Conservation (phyloP, 1,140 invertebrate genomes). For the Pseudomyrmex sp. region DNA sequence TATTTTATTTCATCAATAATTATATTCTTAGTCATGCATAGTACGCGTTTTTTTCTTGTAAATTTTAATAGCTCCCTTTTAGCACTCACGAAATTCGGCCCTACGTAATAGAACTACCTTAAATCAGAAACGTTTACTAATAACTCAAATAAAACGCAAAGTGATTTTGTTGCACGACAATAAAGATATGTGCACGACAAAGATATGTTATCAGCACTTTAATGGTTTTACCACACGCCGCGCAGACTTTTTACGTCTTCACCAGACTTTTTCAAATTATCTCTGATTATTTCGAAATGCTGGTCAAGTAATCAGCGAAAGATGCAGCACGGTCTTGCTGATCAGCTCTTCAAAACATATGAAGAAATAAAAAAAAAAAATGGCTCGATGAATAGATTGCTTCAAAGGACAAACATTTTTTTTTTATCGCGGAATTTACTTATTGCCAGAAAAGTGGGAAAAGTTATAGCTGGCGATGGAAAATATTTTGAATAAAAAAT, state of each 20-base stretch:
- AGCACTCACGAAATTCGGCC: too few species aligned
- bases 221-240: neutral
- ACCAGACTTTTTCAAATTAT: neutral
- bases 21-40: too few species aligned
- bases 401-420: neutral
- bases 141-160: neutral
- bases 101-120: too few species aligned
- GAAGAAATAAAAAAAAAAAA: neutral
- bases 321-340: neutral
- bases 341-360: neutral
- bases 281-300: neutral
- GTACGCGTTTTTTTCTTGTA: too few species aligned
- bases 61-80: too few species aligned
- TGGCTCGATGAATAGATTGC: neutral
- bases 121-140: too few species aligned
- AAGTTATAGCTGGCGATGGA: neutral
- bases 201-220: neutral
- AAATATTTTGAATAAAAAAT: constrained; percentile 11
- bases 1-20: too few species aligned
- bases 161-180: neutral
- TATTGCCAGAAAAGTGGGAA: neutral
- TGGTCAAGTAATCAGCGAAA: too few species aligned
- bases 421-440: neutral
- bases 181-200: neutral
- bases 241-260: too few species aligned